These are phyloP conservation scores for Teleopsis dalmanni DNA, from an alignment of 1,140 invertebrate genomes.

Conservation along the genomic window DNA sequence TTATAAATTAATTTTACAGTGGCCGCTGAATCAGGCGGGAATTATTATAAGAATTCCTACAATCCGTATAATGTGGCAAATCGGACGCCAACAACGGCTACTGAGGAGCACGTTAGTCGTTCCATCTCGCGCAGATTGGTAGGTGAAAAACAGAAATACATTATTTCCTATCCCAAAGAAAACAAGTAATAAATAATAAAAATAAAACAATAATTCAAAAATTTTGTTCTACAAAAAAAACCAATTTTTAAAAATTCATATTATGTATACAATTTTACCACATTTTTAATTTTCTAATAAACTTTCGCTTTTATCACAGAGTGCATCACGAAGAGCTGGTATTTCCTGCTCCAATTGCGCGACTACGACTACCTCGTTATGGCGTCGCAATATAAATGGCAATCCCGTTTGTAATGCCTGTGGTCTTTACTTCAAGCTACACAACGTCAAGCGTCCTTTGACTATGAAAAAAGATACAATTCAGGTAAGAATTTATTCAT, in stretches of 20 bases:
- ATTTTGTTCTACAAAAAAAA: conserved; percentile 22
- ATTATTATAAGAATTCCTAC: conserved; percentile 80
- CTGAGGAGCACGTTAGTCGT: conserved; percentile 45
- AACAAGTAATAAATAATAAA: conserved; percentile 7
- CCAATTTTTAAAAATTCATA: not conserved
- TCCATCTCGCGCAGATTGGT: conserved; percentile 42
- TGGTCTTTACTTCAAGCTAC: conserved; percentile 87
- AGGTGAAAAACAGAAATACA: conserved; percentile 25
- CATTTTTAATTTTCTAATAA: conserved; percentile 8
- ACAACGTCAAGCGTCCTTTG: conserved; percentile 75
- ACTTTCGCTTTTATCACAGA: conserved; percentile 17
- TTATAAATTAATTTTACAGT: conserved; percentile 52
- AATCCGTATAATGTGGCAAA: conserved; percentile 45
- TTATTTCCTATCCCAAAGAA: conserved; percentile 9
- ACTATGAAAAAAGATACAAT: conserved; percentile 96
- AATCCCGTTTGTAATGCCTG: conserved; percentile 93
- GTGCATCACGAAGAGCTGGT: conserved; percentile 59
- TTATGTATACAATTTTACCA: not conserved
- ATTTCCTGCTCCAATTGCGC: conserved; percentile 86
- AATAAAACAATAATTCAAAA: conserved; percentile 16
- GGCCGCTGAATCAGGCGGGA: conserved; percentile 64
- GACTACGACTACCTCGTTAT: conserved; percentile 79
- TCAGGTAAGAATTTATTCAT: conserved; percentile 48
- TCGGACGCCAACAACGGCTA: conserved; percentile 61
- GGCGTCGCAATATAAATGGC: conserved; percentile 78